Evolutionary conservation across 2,113 vertebrate genomes (phyloP), one percentile per base, ranked within the genome.

Genomic region (Ameiurus melas): DNA sequence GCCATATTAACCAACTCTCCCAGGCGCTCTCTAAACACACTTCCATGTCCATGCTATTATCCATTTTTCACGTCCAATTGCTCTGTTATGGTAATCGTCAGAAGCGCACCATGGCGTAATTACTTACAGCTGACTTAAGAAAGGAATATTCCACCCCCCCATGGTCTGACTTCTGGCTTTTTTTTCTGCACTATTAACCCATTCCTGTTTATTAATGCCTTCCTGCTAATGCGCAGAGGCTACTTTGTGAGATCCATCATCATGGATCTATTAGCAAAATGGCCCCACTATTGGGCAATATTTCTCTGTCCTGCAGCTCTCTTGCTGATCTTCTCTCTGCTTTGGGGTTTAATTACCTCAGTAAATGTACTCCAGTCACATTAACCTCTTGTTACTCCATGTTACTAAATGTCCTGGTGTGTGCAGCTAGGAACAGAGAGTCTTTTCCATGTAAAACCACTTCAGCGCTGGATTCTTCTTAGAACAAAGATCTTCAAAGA

Each of bases 41-140:
- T 96, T 97, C 95, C 96, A 95, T 97, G 97, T 99, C 97, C 96
- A 93, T 96, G 97, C 96, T 97, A 97, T 99, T 99, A 99, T 96
- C 97, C 97, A 98, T 99, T 99, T 97, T 98, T 99, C 97, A 99
- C 97, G 96, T 99, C 97, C 98, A 99, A 99, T 99, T 99, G 97
- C 97, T 99, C 98, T 99, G 98, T 99, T 99, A 98, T 98, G 97
- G 97, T 99, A 98, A 98, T 99, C 96, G 97, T 97, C 94, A 96
- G 97, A 97, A 96, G 96, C 98, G 95, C 97, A 97, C 98, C 97
- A 97, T 97, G 97, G 96, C 97, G 96, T 98, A 98, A 99, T 99
- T 99, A 99, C 98, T 99, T 98, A 98, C 98, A 98, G 97, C 97
- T 98, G 98, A 99, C 97, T 99, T 98, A 97, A 97, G 97, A 99